A percentile compares a stretch with the other conserved stretches of the same genome.
Conservation (phyloP, 2,113 vertebrate species). For the Bubo bubo region DNA sequence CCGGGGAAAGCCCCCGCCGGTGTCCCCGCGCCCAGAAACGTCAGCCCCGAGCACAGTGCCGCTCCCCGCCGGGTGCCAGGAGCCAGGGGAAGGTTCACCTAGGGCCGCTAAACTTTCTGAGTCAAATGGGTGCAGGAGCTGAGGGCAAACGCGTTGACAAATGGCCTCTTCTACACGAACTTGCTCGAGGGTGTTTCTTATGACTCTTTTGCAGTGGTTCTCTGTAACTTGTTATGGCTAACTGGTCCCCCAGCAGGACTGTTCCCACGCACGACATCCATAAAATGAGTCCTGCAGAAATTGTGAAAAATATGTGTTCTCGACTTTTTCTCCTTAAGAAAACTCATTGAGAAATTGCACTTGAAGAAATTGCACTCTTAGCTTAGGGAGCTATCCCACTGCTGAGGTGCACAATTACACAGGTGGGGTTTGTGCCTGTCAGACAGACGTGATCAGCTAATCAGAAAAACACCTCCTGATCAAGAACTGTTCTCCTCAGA, state of each 20-base stretch:
- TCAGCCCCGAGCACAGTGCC: no score
- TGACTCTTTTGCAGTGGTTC: background rate
- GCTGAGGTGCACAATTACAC: background rate
- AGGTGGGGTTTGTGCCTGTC: background rate
- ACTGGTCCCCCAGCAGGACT: background rate
- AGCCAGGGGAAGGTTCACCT: background rate
- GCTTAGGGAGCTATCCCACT: background rate
- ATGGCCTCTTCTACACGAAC: background rate
- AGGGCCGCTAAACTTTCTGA: background rate
- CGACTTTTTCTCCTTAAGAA: background rate
- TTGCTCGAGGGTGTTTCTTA: background rate
- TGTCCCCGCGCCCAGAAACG: background rate
- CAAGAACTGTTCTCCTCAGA: background rate
- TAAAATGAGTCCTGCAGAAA: background rate
- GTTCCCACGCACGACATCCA: rapidly evolving
- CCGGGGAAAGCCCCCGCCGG: rapidly evolving
- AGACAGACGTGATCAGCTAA: background rate
- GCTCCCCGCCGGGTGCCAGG: background rate
- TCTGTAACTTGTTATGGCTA: background rate
- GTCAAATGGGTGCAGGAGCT: background rate
- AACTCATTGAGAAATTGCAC: background rate
- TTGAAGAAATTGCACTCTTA: background rate
- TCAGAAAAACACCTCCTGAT: background rate
- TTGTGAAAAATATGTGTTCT: background rate
- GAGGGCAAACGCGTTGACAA: background rate